phyloP scores from a whole-genome alignment of 2,888 invertebrate species.

The Cephus pygmeus region DNA sequence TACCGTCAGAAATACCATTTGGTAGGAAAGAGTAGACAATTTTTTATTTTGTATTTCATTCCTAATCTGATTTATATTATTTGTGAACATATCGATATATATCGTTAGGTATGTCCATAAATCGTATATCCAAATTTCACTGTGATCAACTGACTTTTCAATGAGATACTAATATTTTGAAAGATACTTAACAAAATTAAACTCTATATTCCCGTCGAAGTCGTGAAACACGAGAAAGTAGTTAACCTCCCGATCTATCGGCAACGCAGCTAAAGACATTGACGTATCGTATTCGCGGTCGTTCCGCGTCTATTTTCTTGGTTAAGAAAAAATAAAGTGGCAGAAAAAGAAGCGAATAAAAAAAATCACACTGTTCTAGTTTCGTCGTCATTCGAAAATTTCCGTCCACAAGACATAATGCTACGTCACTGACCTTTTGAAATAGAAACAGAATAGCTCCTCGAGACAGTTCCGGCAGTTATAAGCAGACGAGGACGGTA shows the following conservation, averaged over 20 bases:
- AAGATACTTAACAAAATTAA: neutral
- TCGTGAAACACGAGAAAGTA: constrained; percentile 27
- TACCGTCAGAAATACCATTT: neutral
- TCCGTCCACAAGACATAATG: neutral
- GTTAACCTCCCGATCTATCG: constrained; percentile 24
- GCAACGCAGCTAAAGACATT: neutral
- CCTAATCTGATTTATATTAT: neutral
- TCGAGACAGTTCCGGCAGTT: neutral
- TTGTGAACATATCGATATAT: neutral
- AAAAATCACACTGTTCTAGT: neutral
- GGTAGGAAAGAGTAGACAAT: neutral
- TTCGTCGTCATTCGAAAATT: neutral
- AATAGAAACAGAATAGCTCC: neutral
- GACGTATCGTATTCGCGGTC: constrained; percentile 22
- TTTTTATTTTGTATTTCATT: neutral
- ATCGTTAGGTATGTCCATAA: neutral
- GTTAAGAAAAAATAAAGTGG: neutral
- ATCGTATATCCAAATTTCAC: neutral
- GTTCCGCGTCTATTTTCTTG: constrained; percentile 4
- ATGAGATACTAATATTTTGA: neutral
- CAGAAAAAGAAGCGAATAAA: neutral
- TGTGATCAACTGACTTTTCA: neutral
- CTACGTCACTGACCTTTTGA: neutral
- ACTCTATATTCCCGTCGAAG: neutral
- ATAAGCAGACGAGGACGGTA: neutral